Conservation (phyloP, 64 coral and sea anemone genomes). For the Stichodactyla helianthus region DNA sequence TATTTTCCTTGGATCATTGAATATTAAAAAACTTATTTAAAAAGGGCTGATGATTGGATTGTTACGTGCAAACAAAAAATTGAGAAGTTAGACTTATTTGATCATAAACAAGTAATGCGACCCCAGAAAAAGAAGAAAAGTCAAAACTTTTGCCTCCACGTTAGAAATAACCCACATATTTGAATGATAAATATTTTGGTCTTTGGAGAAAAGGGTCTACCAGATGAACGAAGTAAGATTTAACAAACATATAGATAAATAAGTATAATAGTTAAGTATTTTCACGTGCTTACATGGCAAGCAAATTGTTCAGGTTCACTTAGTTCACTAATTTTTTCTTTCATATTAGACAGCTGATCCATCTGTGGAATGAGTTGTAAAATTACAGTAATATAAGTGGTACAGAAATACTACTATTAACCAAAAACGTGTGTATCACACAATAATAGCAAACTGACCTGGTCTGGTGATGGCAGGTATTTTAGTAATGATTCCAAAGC, state of each 20-base stretch:
- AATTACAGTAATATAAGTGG: neutral
- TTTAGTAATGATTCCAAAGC: constrained; percentile 82
- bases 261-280: neutral
- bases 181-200: no score
- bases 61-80: no score
- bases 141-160: no score
- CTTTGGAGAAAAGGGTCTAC: no score
- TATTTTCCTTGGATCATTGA: no score
- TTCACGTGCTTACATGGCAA: constrained; percentile 58
- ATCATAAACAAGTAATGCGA: no score
- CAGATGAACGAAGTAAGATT: no score
- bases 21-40: neutral
- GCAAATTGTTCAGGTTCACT: constrained; percentile 97
- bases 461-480: constrained; percentile 86
- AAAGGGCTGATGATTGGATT: no score
- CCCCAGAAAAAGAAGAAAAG: no score
- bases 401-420: neutral
- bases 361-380: constrained; percentile 47
- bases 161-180: no score
- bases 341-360: constrained; percentile 85
- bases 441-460: constrained; percentile 22
- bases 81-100: no score
- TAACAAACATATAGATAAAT: neutral
- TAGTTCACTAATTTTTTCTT: constrained; percentile 66
- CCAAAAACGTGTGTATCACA: no score